phyloP scores from a whole-genome alignment of 37 sponge, comb jelly and placozoan species.

The Oopsacas minuta region DNA sequence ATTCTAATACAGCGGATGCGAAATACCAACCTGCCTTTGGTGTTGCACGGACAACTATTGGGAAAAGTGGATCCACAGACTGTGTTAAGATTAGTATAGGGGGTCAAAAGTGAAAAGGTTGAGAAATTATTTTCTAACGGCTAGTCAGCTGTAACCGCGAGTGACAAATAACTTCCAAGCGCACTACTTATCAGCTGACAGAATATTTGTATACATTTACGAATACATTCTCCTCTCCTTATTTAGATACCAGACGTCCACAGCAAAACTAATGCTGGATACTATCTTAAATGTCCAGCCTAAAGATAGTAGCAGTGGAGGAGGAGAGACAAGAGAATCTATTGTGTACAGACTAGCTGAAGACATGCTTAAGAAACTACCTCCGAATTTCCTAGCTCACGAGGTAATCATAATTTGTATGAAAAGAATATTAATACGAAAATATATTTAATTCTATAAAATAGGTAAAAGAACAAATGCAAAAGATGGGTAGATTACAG shows the following conservation, averaged over 20 bases:
- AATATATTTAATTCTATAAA: not conserved
- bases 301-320: slow-evolving; percentile 89
- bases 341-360: slow-evolving; percentile 64
- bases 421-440: not conserved
- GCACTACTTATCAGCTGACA: not conserved
- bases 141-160: no score
- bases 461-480: slow-evolving; percentile 74
- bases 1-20: no score
- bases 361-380: slow-evolving; percentile 92
- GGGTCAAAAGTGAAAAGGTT: no score
- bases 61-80: no score
- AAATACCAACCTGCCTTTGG: no score
- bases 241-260: slow-evolving; percentile 77
- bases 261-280: slow-evolving; percentile 82
- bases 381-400: slow-evolving; percentile 85
- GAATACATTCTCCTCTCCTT: no score
- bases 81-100: no score
- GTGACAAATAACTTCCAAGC: no score
- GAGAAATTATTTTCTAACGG: no score
- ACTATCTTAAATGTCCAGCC: slow-evolving; percentile 96
- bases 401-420: slow-evolving; percentile 38
- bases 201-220: not conserved
- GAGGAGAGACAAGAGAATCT: slow-evolving; percentile 96
- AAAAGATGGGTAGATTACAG: slow-evolving; percentile 81
- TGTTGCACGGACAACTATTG: no score